A percentile compares a stretch with the other conserved stretches of the same genome.
phyloP scores from a whole-genome alignment of 2,888 invertebrate genomes.

The Cosmia trapezina region DNA sequence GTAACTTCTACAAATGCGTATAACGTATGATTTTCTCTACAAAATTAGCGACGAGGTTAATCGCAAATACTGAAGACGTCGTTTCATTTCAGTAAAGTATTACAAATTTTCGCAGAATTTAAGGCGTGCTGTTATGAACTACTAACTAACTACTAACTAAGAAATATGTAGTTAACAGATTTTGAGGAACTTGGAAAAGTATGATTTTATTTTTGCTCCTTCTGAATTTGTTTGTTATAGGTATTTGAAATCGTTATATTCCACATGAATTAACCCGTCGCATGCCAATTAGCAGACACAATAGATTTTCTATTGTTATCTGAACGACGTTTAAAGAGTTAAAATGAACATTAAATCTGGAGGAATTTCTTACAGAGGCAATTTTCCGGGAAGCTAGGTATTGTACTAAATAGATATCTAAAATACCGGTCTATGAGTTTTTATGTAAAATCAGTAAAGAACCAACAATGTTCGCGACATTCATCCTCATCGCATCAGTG shows the following conservation, averaged over 20 bases:
- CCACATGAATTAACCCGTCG: not conserved
- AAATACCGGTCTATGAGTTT: not conserved
- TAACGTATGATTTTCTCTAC: not conserved
- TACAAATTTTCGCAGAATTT: not conserved
- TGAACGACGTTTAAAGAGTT: no score
- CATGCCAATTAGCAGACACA: no score
- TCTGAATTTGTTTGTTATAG: not conserved
- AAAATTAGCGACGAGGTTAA: not conserved
- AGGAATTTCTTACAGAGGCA: no score
- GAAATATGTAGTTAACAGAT: not conserved
- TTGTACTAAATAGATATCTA: not conserved
- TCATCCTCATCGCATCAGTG: constrained; percentile 25
- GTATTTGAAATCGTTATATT: not conserved
- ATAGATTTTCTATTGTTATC: no score
- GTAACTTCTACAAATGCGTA: not conserved
- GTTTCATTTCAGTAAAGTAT: not conserved
- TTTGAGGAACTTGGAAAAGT: not conserved
- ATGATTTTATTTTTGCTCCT: not conserved
- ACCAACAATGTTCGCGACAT: not conserved
- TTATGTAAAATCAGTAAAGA: not conserved
- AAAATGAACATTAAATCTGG: not conserved
- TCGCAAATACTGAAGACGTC: not conserved
- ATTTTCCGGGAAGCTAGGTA: not conserved
- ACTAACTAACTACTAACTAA: no score
- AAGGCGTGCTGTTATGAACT: not conserved